phyloP scores from a whole-genome alignment of 2,888 invertebrate species.

The Andrena fulva region DNA sequence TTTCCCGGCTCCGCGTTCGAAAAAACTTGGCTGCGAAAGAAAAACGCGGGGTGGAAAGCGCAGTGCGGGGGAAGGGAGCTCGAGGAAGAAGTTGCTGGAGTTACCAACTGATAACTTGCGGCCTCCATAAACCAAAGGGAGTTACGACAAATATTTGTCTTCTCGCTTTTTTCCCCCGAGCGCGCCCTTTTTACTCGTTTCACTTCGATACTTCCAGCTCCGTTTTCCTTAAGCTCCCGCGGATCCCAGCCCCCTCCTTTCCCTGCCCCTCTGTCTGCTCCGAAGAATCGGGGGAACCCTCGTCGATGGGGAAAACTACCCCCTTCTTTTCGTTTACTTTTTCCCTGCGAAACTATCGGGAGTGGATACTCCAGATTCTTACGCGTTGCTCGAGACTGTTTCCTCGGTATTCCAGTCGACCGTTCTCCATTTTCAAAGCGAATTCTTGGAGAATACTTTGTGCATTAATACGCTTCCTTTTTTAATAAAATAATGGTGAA shows the following conservation, averaged over 20 bases:
- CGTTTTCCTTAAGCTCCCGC: constrained; percentile 21
- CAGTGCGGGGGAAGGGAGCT: constrained; percentile 1
- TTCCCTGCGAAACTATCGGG: constrained; percentile 4
- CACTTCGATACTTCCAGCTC: constrained; percentile 35
- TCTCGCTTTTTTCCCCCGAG: constrained; percentile 47
- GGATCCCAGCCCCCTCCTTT: not conserved
- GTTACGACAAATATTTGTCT: constrained; percentile 72
- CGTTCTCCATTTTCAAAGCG: not conserved
- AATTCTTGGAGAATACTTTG: not conserved
- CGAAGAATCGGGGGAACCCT: not conserved
- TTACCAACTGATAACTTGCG: constrained; percentile 68
- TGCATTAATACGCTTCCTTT: too few species aligned
- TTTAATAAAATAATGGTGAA: not conserved
- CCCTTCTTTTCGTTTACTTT: not conserved
- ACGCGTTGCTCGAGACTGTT: not conserved
- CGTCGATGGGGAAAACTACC: not conserved
- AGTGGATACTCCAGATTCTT: not conserved
- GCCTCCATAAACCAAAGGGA: constrained; percentile 59
- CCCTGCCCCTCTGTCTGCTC: too few species aligned
- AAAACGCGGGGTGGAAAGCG: constrained; percentile 32
- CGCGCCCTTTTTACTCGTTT: constrained; percentile 17
- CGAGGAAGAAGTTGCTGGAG: constrained; percentile 48
- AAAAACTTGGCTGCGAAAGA: constrained; percentile 38
- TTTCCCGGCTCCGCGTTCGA: constrained; percentile 16
- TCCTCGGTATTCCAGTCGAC: not conserved